Percentiles rank a stretch among this genome's conserved stretches.
Evolutionary conservation across 2,888 invertebrate species (phyloP).

Genomic region (Sphaerophoria taeniata): DNA sequence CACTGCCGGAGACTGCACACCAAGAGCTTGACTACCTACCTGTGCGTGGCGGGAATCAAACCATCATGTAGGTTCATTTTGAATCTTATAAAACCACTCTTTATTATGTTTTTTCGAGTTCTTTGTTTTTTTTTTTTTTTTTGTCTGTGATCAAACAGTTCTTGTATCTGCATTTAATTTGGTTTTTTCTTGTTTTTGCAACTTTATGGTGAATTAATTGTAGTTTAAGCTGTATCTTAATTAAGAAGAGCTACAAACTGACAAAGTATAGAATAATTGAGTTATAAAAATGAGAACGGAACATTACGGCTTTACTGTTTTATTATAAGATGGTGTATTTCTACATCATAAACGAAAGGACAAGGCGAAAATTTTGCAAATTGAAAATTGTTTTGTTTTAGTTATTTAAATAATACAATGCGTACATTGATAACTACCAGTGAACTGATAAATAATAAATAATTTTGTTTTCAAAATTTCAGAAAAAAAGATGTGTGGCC

Average conservation of each 20-base stretch:
- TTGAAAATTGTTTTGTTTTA: too few species aligned
- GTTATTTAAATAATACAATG: too few species aligned
- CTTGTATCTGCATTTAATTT: constrained; percentile 29
- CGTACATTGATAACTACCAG: too few species aligned
- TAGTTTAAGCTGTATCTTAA: constrained; percentile 26
- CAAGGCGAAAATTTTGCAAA: too few species aligned
- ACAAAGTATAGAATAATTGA: not conserved
- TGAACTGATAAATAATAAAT: too few species aligned
- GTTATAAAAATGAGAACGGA: not conserved
- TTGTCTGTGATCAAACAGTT: constrained; percentile 23
- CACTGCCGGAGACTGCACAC: constrained; percentile 70
- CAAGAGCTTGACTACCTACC: constrained; percentile 62
- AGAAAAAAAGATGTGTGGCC: too few species aligned
- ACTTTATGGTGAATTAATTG: constrained; percentile 26
- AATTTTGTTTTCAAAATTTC: too few species aligned
- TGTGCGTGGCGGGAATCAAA: constrained; percentile 51
- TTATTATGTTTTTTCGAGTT: constrained; percentile 29
- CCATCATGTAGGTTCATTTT: constrained; percentile 51
- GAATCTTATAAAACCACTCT: constrained; percentile 41
- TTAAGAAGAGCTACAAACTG: not conserved
- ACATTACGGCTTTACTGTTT: not conserved
- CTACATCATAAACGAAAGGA: too few species aligned
- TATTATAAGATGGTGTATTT: too few species aligned
- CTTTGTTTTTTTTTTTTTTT: not conserved
- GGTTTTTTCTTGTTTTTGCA: not conserved